Evolutionary conservation across 2,113 vertebrate species (phyloP), one percentile per base, ranked within the genome.

Genomic region (Sprattus sprattus): DNA sequence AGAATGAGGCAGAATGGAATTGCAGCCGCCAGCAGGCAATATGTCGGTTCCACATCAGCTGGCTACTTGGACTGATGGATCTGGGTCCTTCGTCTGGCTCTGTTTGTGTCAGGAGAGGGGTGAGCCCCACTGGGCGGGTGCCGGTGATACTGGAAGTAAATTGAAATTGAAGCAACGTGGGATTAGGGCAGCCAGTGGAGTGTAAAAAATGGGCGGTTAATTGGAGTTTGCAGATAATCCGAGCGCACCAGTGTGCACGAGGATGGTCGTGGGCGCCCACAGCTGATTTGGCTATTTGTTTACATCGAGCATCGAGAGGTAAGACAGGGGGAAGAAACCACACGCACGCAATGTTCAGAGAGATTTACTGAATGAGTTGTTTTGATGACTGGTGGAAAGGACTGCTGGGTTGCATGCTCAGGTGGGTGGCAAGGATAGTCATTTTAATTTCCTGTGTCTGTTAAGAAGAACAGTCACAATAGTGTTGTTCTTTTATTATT

Each of bases 171-270:
- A 60, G 50, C 16, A 9, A 44, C 64, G 52, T 82, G 28, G 50
- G 83, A 86, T 87, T 87, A 88, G 82, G 22, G 22, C 22, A 84
- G 64, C 52, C 81, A 81, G n/a, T 18, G 52, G 46, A 88, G 83
- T 57, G 46, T 64, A 83, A 84, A 81, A 86, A 87, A 45, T 16
- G 64, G 52, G 45, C 4, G 52, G 83, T 67, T 82, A 84, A 84
- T 81, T 86, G 60, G 81, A 89, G 46, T 32, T 49, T 81, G 83
- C 16, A 25, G 47, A 87, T 84, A 75, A 85, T 88, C 81, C 75
- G 44, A 78, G 60, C 1, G 32, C 9, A 81, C 52, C 64, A 83
- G 22, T 57, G 81, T 39, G 45, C 22, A 22, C 44, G 81, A 22
- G 32, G 11, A 78, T 4, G 9, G 71, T 78, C 54, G 11, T 39